Percentiles rank a stretch among this genome's conserved stretches.
Conservation (phyloP, 2,888 invertebrate genomes). For the Callosobruchus maculatus region DNA sequence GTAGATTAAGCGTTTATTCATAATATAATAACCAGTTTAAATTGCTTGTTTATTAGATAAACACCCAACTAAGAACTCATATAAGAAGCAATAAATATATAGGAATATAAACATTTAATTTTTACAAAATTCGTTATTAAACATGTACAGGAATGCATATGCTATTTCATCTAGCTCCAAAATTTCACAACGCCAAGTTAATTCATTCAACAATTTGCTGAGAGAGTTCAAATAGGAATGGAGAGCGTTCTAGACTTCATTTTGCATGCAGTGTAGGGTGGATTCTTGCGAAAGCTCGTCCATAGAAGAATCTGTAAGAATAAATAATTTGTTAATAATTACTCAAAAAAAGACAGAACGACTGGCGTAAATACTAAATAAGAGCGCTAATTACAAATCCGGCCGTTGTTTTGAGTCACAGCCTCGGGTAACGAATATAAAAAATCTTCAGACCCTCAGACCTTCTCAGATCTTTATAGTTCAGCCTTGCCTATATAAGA, state of each 20-base stretch:
- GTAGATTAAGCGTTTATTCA: background rate
- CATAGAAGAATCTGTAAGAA: conserved; percentile 69
- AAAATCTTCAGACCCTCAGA: no score
- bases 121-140: conserved; percentile 14
- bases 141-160: conserved; percentile 2
- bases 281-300: conserved; percentile 85
- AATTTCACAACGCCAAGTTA: background rate
- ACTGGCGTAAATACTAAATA: background rate
- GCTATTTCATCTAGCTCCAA: background rate
- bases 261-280: conserved; percentile 81
- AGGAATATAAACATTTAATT: conserved; percentile 1
- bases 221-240: background rate
- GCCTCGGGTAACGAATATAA: no score
- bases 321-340: conserved; percentile 31
- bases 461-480: no score
- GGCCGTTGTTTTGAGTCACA: no score
- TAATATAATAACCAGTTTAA: conserved; percentile 7
- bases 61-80: conserved; percentile 11
- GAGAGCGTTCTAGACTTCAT: conserved; percentile 59
- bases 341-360: background rate
- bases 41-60: conserved; percentile 19
- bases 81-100: background rate
- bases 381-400: background rate
- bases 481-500: no score
- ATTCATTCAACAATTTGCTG: background rate